A percentile compares a stretch with the other conserved stretches of the same genome.
These are phyloP conservation scores for Lycophotia porphyrea DNA, from an alignment of 2,888 invertebrate genomes.

Conservation along the genomic window DNA sequence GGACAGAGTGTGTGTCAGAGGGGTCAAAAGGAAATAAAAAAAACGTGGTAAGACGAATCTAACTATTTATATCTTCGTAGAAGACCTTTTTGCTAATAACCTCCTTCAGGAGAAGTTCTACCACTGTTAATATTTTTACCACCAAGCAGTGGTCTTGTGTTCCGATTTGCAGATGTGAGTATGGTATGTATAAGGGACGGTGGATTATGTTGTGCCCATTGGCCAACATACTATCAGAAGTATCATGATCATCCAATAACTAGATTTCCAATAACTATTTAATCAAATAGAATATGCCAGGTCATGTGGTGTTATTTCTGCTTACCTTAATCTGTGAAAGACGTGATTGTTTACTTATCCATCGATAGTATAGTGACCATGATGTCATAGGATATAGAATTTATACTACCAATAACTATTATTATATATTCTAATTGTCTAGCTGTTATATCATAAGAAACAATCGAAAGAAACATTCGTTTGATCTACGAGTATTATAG, in stretches of 20 bases:
- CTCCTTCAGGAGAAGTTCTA: neutral
- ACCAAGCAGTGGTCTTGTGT: neutral
- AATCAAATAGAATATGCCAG: neutral
- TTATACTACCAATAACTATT: neutral
- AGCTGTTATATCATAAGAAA: neutral
- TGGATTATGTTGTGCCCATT: neutral
- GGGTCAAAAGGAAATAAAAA: no score
- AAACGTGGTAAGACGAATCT: no score
- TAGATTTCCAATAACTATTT: neutral
- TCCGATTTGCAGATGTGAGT: neutral
- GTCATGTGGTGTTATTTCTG: neutral
- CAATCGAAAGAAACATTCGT: slow-evolving; percentile 20
- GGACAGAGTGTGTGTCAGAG: no score
- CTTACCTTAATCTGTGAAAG: neutral
- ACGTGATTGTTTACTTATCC: neutral
- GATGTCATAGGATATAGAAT: neutral
- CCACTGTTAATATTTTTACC: neutral
- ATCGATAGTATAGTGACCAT: neutral
- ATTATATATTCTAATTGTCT: slow-evolving; percentile 4
- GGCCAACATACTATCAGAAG: neutral
- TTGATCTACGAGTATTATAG: neutral
- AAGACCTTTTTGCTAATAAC: neutral
- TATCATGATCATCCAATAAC: neutral
- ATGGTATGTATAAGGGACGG: neutral
- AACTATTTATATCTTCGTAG: no score